A percentile compares a stretch with the other conserved stretches of the same genome.
Evolutionary conservation across 1,140 invertebrate genomes (phyloP).

Genomic region (Hylaeus volcanicus): DNA sequence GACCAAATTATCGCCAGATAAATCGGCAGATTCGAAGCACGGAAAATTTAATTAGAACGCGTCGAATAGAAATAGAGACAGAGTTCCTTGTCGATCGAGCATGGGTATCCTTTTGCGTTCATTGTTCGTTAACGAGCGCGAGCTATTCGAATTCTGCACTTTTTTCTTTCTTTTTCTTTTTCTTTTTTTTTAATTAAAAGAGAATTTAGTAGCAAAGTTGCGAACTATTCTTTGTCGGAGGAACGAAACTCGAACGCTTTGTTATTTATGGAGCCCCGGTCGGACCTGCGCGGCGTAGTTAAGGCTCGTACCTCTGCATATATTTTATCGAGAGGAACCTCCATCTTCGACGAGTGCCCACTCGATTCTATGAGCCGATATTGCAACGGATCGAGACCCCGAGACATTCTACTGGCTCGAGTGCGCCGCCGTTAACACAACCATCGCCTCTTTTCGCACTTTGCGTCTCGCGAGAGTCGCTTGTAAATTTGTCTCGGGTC

Average conservation of each 20-base stretch:
- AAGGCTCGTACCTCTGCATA: conserved; percentile 22
- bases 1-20: too few species aligned
- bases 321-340: conserved; percentile 40
- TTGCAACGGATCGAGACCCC: conserved; percentile 18
- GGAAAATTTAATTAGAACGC: too few species aligned
- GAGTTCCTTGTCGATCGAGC: neutral
- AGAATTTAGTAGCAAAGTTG: neutral
- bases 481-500: too few species aligned
- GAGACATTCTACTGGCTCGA: conserved; percentile 3
- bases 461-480: too few species aligned
- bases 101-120: neutral
- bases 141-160: neutral
- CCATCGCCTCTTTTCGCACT: neutral
- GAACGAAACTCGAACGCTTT: neutral
- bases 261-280: conserved; percentile 7
- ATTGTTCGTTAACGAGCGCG: neutral
- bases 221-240: neutral
- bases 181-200: neutral
- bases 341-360: conserved; percentile 26
- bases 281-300: conserved; percentile 4
- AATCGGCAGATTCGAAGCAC: too few species aligned
- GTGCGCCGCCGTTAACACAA: neutral
- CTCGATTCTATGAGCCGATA: conserved; percentile 33
- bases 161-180: neutral
- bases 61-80: neutral